Base-by-base conservation (phyloP, 1,140 invertebrate genomes). In the Drosophila kurseongensis region DNA sequence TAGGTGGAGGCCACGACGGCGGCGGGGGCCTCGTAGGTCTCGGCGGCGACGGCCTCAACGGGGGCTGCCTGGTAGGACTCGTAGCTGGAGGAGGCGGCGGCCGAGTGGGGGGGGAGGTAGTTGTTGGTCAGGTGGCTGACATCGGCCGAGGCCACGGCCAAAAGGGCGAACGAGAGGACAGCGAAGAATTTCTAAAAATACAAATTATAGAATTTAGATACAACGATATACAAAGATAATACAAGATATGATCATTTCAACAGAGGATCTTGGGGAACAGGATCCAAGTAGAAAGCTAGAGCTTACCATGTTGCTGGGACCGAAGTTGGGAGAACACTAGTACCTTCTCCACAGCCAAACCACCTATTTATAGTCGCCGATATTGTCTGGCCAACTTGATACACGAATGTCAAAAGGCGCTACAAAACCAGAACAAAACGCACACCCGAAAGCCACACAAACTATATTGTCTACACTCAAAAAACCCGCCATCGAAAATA, bases 331-430 rank as follows among this genome's bases (percentile, higher is more conserved):
- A 36, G 66, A 72, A 58, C 67, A 72, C 68, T 61, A 48, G 65
- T 68, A 44, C 45, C 32, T 78, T 56, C 0, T 62, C 32, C 18
- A 27, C 54, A 36, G 27, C 54, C 27, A 40, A 52, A 35, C 68
- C 74, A 63, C 74, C 50, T 85, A 85, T 85, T 85, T 85, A 85
- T 85, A 85, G 81, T 42, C 61, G 7, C 32, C 41, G 40, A 68
- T 51, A 48, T 44, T 41, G 35, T 35, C 50, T 18, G 42, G 16
- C 59, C 52, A 65, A 68, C 59, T 42, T 75, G 71, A 82, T 77
- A 69, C 62, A 58, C 76, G 75, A 84, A 84, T 84, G 81, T 85
- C 81, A 84, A 85, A 85, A 63, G 66, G 80, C 77, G 61, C 60
- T 41, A 44, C 50, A 61, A 44, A 63, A 57, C 75, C 60, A 41